A percentile compares a stretch with the other conserved stretches of the same genome.
These are phyloP conservation scores for Poliocrania exsul DNA, from an alignment of 2,797 vertebrate genomes.

Conservation along the genomic window DNA sequence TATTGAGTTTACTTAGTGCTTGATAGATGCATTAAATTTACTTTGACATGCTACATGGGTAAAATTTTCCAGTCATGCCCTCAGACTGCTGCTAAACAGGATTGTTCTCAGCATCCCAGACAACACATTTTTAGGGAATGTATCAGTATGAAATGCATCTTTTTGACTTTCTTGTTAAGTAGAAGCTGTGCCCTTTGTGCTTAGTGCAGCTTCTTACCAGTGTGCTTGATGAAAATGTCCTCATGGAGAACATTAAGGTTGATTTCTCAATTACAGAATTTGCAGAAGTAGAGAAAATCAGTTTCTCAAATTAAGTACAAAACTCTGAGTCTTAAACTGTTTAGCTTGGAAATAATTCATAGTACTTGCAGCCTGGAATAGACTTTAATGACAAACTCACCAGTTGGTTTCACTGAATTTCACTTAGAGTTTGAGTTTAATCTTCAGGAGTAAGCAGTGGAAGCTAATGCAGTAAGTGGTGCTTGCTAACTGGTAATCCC, in stretches of 20 bases:
- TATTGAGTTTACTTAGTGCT: background rate
- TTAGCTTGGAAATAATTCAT: background rate
- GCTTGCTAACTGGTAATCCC: background rate
- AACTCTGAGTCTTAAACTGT: background rate
- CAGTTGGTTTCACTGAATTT: background rate
- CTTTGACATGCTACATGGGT: background rate
- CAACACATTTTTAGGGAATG: background rate
- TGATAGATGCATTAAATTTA: constrained; percentile 1
- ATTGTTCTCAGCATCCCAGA: background rate
- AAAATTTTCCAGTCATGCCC: background rate
- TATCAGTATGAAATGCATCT: background rate
- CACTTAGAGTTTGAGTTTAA: background rate
- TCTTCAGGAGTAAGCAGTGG: background rate
- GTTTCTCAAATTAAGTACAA: background rate
- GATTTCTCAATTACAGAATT: background rate
- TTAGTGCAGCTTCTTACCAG: background rate
- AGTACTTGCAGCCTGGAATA: background rate
- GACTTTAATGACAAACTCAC: background rate
- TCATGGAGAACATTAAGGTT: background rate
- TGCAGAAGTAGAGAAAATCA: background rate
- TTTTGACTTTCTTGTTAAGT: background rate
- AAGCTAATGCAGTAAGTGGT: background rate
- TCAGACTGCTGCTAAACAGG: background rate
- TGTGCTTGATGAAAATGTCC: background rate
- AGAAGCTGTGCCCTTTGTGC: background rate